Conservation (phyloP, 2,113 vertebrate genomes). For the Chionis minor region DNA sequence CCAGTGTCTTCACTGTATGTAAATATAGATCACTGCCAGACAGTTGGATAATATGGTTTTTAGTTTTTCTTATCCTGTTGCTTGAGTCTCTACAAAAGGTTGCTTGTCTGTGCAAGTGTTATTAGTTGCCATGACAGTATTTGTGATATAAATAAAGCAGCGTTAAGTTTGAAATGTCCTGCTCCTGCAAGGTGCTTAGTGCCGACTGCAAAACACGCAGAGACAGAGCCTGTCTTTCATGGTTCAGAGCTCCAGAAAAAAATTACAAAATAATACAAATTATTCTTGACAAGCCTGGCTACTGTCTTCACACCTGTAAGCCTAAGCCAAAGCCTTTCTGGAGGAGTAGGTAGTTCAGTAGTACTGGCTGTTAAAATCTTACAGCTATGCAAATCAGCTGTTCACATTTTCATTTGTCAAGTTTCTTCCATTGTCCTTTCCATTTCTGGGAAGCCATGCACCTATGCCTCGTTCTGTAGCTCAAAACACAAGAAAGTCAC, state of each 20-base stretch:
- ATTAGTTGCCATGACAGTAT: constrained; percentile 15
- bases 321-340: neutral
- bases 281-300: neutral
- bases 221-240: neutral
- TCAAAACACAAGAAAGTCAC: neutral
- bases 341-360: neutral
- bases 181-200: neutral
- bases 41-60: neutral
- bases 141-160: neutral
- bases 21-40: neutral
- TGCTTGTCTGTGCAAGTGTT: neutral
- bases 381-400: neutral
- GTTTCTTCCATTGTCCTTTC: neutral
- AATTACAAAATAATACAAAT: too few relatives aligned
- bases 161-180: neutral
- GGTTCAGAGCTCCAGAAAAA: neutral
- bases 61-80: neutral
- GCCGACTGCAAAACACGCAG: neutral
- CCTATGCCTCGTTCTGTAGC: neutral
- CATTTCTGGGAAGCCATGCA: neutral
- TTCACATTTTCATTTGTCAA: neutral
- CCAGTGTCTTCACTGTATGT: neutral
- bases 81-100: neutral
- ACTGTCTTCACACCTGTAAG: neutral
- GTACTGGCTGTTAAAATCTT: neutral